These are phyloP conservation scores for Neodon shergylaensis DNA, from an alignment of 2,113 vertebrate genomes.

Conservation along the genomic window DNA sequence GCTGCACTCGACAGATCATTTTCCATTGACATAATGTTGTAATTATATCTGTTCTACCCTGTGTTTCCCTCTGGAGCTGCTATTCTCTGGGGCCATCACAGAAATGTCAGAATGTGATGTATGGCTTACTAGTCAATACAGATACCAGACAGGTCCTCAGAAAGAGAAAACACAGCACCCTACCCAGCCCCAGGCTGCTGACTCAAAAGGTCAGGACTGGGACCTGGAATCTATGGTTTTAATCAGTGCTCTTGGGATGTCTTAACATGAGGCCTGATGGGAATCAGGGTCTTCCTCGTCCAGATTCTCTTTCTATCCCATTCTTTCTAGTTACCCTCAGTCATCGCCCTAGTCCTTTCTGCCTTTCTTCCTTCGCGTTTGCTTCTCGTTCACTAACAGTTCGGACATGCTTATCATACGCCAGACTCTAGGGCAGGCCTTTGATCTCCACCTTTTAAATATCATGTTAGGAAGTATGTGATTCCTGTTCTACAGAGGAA, in stretches of 20 bases:
- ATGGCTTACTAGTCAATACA: constrained; percentile 27
- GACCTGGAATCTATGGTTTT: background rate
- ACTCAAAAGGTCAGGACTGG: background rate
- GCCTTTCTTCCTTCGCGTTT: background rate
- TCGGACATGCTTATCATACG: background rate
- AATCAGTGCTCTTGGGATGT: background rate
- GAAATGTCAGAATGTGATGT: constrained; percentile 44
- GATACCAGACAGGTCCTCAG: background rate
- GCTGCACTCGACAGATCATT: constrained; percentile 32
- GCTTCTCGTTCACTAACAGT: background rate
- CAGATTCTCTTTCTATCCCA: background rate
- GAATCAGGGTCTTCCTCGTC: constrained; percentile 32
- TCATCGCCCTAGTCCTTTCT: background rate
- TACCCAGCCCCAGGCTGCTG: background rate
- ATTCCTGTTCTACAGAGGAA: constrained; percentile 61
- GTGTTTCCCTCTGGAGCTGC: constrained; percentile 25
- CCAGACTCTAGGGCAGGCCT: background rate
- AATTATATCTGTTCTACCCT: constrained; percentile 34
- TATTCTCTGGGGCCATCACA: background rate
- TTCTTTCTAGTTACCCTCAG: background rate
- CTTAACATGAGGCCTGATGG: background rate
- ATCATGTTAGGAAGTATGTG: background rate
- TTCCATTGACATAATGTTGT: background rate
- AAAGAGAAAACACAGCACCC: background rate
- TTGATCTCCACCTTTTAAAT: background rate